Evolutionary conservation across 2,113 vertebrate genomes (phyloP), one percentile per base, ranked within the genome.

Genomic region (Indri indri): DNA sequence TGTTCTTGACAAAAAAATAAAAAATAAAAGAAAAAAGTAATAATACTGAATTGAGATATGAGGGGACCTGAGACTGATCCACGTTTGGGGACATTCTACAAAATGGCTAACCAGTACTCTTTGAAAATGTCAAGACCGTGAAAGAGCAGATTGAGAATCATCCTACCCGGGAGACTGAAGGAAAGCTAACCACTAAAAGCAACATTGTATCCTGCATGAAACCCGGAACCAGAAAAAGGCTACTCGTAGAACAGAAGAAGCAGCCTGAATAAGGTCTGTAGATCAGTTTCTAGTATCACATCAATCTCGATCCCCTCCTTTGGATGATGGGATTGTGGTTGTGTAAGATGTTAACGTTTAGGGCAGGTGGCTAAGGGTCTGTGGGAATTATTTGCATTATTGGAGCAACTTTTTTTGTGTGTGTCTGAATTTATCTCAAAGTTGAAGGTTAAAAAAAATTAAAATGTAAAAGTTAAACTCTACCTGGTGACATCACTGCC

Each of bases 171-270:
- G 32, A 59, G 47, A 2, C 13, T 14, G 13, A 23, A 50, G 52
- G 76, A 85, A 17, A 37, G 11, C 0, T 2, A 4, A 59, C 6
- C 8, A 27, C 6, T 22, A 11, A 47, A n/a, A 42, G 34, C 37
- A 18, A 1, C 23, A 2, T 9, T 11, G 34, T 30, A 16, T 27
- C 50, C 27, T 12, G 63, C 34, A 27, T 7, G 18, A 8, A 18
- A 32, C 47, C n/a, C 66, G 47, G 61, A 27, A 37, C 13, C 23
- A 57, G 52, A 30, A 22, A 74, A 52, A 47, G 18, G 45, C 30
- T 37, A 0, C n/a, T 22, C 7, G 5, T 8, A 11, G 50, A n/a
- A 37, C 37, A 63, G 4, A 1, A 0, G 11, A 42, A 42, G 68
- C 37, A 5, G 18, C 3, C 7, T 14, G 32, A 32, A 61, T 32